Base-by-base conservation (phyloP, 2,113 vertebrate genomes). In the Panthera tigris region DNA sequence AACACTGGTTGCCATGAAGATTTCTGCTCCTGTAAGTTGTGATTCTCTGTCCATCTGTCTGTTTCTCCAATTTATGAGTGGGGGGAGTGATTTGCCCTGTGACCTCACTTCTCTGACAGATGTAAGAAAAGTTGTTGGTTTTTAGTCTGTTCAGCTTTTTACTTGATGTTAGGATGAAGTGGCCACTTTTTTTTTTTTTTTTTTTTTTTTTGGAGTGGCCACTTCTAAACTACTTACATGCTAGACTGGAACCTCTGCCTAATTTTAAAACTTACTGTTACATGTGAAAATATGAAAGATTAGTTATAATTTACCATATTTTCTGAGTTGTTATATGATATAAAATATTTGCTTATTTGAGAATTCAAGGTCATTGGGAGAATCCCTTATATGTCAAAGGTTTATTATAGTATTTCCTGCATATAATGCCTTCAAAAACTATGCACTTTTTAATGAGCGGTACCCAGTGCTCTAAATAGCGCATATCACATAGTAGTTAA, bases 331-430 rank as follows among this genome's bases (percentile, higher is more conserved):
- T 65, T 90, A 61, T 48, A 50, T 66, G 4, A 71, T 74, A 79
- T 78, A 90, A 96, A 96, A 69, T 50, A 65, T 48, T 36, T 94
- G 33, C 48, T 61, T 89, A 92, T 61, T 73, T 74, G 45, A 88
- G 12, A 27, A 74, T 79, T 82, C 21, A 45, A 52, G 52, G 8
- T 91, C 52, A 69, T 31, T 78, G 39, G 48, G 6, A 81, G 41
- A 84, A 71, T 93, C 73, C 23, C 39, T 78, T 78, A 2, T 88
- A 79, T 79, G 50, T 88, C 31, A 65, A 86, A 8, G 19, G 16
- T 66, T 31, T 87, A 80, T 65, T 94, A n/a, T 76, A 76, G 68
- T 76, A 94, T 78, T 91, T 45, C 45, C 50, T 69, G 33, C 16
- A 76, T 7, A 83, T 91, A 90, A 94, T 55, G 50, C 23, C 76